phyloP scores from a whole-genome alignment of 2,113 vertebrate species.

The Microtus montanus region DNA sequence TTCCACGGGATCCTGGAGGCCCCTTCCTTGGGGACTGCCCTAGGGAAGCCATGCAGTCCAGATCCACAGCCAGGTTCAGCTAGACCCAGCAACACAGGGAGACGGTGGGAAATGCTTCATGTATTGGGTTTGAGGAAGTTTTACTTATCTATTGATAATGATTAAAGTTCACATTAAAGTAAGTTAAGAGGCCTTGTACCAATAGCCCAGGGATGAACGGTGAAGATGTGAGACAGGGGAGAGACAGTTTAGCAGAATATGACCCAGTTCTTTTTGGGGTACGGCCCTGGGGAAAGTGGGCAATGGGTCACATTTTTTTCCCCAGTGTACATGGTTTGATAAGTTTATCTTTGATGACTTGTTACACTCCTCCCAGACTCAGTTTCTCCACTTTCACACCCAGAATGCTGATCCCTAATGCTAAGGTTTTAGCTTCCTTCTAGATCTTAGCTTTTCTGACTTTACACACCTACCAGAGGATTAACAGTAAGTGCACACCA shows the following conservation, averaged over 20 bases:
- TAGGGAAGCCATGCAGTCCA: neutral
- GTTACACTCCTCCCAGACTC: neutral
- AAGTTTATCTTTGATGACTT: neutral
- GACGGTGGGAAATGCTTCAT: neutral
- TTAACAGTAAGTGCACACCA: no score
- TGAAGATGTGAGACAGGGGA: neutral
- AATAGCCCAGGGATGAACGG: neutral
- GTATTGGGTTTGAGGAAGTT: neutral
- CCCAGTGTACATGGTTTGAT: neutral
- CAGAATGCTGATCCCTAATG: neutral
- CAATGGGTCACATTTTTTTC: no score
- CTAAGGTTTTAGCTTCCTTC: neutral
- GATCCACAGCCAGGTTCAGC: neutral
- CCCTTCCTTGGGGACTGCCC: neutral
- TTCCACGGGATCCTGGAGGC: neutral
- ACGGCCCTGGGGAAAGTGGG: accelerated
- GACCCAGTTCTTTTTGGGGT: no score
- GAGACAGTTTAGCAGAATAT: neutral
- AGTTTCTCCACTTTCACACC: neutral
- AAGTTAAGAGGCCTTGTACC: neutral
- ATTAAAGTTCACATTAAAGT: neutral
- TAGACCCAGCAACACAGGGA: neutral
- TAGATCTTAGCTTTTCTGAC: neutral
- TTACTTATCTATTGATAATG: neutral
- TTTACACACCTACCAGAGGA: neutral